Base-by-base conservation (phyloP, 2,888 invertebrate genomes). In the Globia sparganii region DNA sequence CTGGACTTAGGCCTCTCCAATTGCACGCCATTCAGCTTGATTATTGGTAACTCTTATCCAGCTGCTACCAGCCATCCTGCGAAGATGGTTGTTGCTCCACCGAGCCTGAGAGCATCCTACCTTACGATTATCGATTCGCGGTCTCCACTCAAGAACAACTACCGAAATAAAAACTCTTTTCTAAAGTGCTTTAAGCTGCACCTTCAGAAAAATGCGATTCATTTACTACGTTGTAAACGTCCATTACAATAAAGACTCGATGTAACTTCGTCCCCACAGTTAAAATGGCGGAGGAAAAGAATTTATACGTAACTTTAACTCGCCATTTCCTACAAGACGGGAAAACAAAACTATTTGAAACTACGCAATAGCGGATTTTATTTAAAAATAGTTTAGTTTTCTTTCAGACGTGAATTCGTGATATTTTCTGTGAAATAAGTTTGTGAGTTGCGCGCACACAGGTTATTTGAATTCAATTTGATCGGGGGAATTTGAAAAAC, bases 271-370 rank as follows among this genome's bases (percentile, higher is more conserved):
- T 68, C 61, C 31, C 5, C 64, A 46, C 69, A 73, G 67, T 77
- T 78, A 34, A 77, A 81, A 86, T 59, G 64, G 62, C 64, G 43
- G 66, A 76, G 65, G 70, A 75, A 86, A 86, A 73, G 69, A 75
- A 76, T 80, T 75, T 81, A 76, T 76, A 59, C 66, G 61, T 74
- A 86, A 78, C 79, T 84, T 73, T 78, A 72, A 74, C 77, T 83
- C n/a, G 74, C 71, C 37, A 72, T 86, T 86, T 83, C 75, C 78
- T 72, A 69, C 31, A 49, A 71, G 37, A 81, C 67, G 77, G 72
- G 68, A 81, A 86, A 86, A 86, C 86, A 86, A 81, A 83, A 79
- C 81, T 81, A 86, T 86, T 86, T 81, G 73, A 75, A 49, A 72
- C 72, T 76, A 68, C 74, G 62, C 37, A 72, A 79, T 70, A 71